Evolutionary conservation across 2,888 invertebrate genomes (phyloP).

Genomic region (Tachystola acroxantha): DNA sequence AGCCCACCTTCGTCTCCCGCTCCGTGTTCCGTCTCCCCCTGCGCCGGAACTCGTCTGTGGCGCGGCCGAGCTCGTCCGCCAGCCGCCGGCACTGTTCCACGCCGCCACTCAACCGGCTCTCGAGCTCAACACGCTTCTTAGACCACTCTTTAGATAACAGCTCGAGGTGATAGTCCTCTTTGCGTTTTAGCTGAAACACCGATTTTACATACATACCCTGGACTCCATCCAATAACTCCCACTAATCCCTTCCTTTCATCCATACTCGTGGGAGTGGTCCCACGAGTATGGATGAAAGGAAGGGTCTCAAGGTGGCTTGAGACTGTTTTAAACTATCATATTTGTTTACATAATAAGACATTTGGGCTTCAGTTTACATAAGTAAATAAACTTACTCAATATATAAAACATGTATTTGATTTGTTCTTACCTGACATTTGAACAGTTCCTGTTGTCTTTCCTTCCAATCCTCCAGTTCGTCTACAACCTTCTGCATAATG

Average conservation of each 20-base stretch:
- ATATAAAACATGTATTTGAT: too few species aligned
- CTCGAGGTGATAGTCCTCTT: conserved; percentile 76
- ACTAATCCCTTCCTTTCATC: too few species aligned
- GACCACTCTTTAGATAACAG: conserved; percentile 78
- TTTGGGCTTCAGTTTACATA: too few species aligned
- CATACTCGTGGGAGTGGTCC: too few species aligned
- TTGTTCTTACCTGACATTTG: conserved; percentile 77
- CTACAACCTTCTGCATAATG: conserved; percentile 75
- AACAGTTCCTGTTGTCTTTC: conserved; percentile 81
- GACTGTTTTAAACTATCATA: too few species aligned
- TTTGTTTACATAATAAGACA: too few species aligned
- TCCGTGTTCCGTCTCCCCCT: conserved; percentile 70
- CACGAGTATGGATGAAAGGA: too few species aligned
- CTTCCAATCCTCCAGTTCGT: conserved; percentile 87
- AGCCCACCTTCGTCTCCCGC: conserved; percentile 73
- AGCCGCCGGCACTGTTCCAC: conserved; percentile 80
- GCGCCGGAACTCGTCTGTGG: conserved; percentile 76
- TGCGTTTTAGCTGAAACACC: conserved; percentile 70
- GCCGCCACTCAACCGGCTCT: conserved; percentile 75
- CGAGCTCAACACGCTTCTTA: conserved; percentile 71
- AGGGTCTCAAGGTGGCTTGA: too few species aligned
- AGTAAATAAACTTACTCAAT: too few species aligned
- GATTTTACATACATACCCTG: too few species aligned
- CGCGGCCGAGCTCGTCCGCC: conserved; percentile 77
- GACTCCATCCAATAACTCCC: too few species aligned